These are phyloP conservation scores for Limosa lapponica DNA, from an alignment of 2,797 vertebrate species.

Conservation along the genomic window DNA sequence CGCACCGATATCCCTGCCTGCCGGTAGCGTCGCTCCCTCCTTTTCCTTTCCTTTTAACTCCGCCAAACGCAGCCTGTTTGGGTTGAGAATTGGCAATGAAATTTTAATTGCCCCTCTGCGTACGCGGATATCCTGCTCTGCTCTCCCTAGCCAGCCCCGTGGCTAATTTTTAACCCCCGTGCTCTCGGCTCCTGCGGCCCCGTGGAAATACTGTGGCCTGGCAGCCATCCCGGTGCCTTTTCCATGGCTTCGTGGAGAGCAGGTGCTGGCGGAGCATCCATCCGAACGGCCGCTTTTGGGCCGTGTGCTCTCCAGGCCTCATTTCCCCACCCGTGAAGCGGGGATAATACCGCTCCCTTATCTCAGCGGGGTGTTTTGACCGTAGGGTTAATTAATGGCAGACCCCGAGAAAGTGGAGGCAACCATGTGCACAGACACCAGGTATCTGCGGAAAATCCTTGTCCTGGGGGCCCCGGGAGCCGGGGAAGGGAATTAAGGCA, in stretches of 20 bases:
- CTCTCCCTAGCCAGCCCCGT: background rate
- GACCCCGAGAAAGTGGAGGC: background rate
- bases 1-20: background rate
- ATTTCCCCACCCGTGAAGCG: background rate
- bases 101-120: background rate
- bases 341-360: background rate
- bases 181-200: accelerated
- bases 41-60: background rate
- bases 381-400: background rate
- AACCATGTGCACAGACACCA: accelerated
- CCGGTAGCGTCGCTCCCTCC: accelerated
- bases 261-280: background rate
- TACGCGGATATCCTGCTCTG: accelerated
- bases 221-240: background rate
- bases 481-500: background rate
- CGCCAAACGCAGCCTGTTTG: background rate
- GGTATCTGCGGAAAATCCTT: accelerated
- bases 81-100: background rate
- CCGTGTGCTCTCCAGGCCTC: background rate
- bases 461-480: background rate
- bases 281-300: accelerated
- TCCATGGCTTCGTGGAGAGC: background rate
- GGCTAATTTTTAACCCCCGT: accelerated
- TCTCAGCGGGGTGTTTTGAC: background rate
- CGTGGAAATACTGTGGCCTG: background rate